Evolutionary conservation across 2,113 vertebrate species (phyloP).

Genomic region (Mixornis gularis): DNA sequence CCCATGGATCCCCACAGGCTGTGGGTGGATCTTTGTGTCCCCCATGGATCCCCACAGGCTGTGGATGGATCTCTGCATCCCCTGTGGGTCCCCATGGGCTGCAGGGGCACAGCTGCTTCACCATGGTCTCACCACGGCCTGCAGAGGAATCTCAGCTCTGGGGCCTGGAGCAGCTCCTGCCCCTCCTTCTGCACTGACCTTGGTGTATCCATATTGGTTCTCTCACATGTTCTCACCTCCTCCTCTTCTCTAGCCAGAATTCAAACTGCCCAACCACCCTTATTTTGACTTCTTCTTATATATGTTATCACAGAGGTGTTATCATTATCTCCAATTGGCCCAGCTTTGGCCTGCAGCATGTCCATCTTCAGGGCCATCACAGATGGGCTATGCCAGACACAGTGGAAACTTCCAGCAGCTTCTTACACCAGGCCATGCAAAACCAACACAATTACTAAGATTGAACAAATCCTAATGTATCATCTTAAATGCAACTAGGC

Average conservation of each 20-base stretch:
- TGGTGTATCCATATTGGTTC: neutral
- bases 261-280: neutral
- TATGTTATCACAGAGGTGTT: neutral
- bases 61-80: too few relatives aligned
- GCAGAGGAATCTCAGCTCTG: accelerated
- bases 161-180: neutral
- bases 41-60: accelerated
- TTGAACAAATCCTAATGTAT: neutral
- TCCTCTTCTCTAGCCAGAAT: neutral
- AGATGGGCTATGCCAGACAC: neutral
- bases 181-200: neutral
- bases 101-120: too few relatives aligned
- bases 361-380: neutral
- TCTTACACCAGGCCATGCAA: accelerated
- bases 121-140: accelerated
- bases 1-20: neutral
- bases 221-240: neutral
- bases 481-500: neutral
- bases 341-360: neutral
- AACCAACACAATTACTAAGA: neutral
- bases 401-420: neutral
- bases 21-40: neutral
- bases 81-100: neutral
- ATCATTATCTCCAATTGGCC: neutral
- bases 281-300: neutral